phyloP scores from a whole-genome alignment of 1,140 invertebrate genomes.

The Hetaerina americana region DNA sequence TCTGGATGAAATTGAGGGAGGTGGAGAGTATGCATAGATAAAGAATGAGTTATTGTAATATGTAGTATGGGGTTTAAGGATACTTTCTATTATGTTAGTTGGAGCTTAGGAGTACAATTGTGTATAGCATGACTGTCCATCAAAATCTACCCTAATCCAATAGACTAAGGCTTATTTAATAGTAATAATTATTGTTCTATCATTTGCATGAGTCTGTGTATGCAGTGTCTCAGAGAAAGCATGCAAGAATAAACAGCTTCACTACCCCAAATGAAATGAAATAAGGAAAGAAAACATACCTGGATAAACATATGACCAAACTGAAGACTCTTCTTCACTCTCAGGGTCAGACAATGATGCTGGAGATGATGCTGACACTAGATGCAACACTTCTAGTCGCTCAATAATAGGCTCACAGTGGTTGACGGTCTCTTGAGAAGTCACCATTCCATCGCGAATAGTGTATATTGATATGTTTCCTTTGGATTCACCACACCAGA shows the following conservation, averaged over 20 bases:
- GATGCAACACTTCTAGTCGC: constrained; percentile 44
- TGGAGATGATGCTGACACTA: constrained; percentile 33
- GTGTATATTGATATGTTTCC: constrained; percentile 58
- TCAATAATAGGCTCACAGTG: constrained; percentile 43
- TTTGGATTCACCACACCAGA: constrained; percentile 65
- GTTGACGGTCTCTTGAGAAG: constrained; percentile 42
- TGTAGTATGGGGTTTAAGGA: too few species aligned
- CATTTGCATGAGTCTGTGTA: too few species aligned
- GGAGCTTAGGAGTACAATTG: too few species aligned
- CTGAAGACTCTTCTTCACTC: constrained; percentile 30
- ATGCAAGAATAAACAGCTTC: background rate
- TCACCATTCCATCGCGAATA: constrained; percentile 41
- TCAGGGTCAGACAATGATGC: constrained; percentile 18
- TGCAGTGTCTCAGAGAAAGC: too few species aligned
- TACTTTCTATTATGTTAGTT: too few species aligned
- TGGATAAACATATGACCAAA: constrained; percentile 67
- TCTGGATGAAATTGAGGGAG: too few species aligned
- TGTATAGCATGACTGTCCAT: too few species aligned
- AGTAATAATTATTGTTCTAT: too few species aligned
- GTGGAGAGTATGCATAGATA: too few species aligned
- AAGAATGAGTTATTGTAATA: too few species aligned
- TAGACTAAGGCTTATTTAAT: too few species aligned
- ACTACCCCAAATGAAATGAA: background rate
- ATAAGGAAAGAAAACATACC: constrained; percentile 20
- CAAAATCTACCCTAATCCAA: too few species aligned